These are phyloP conservation scores for Rhabdornis inornatus DNA, from an alignment of 2,113 vertebrate species.

Conservation along the genomic window DNA sequence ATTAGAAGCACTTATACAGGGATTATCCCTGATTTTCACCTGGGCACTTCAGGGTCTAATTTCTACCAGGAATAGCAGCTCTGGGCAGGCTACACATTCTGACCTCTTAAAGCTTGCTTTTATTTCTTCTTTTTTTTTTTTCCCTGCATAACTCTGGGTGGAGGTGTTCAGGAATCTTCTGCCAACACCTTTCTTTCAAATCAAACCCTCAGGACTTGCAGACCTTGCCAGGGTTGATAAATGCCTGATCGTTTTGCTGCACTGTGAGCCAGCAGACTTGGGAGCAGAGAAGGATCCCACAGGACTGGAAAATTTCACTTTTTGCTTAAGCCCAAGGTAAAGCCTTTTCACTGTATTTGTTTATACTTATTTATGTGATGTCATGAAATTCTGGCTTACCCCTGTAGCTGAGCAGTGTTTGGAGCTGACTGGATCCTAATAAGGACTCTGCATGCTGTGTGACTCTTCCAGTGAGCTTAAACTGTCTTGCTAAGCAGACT, in stretches of 20 bases:
- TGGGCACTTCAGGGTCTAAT: background rate
- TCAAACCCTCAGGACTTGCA: background rate
- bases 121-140: background rate
- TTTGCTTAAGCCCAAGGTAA: slow-evolving; percentile 4
- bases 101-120: background rate
- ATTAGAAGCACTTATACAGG: slow-evolving; percentile 31
- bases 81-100: background rate
- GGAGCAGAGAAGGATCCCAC: background rate
- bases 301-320: background rate
- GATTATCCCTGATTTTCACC: slow-evolving; percentile 62
- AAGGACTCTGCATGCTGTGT: background rate
- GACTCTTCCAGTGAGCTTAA: background rate
- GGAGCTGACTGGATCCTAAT: background rate
- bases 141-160: background rate
- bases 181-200: background rate
- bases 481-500: background rate
- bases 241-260: background rate
- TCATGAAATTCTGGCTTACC: background rate
- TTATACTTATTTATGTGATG: background rate
- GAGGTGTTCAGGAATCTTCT: background rate
- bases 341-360: background rate
- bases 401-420: background rate
- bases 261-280: background rate
- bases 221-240: background rate
- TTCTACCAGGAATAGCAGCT: slow-evolving; percentile 27